A percentile compares a stretch with the other conserved stretches of the same genome.
Evolutionary conservation across 2,888 invertebrate genomes (phyloP).

Genomic region (Lamellibrachia columna): DNA sequence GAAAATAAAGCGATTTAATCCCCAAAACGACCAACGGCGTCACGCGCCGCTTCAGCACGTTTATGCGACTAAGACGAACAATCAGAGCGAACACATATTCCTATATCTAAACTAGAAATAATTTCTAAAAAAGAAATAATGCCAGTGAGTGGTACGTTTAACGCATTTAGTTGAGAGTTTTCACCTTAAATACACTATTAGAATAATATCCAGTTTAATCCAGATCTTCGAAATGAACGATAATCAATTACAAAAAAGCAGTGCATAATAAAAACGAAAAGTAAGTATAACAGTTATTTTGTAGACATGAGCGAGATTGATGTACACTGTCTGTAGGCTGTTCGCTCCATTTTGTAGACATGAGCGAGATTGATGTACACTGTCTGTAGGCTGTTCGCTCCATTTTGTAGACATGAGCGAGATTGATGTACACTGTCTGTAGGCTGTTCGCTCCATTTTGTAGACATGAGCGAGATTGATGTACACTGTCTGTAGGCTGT

Average conservation of each 20-base stretch:
- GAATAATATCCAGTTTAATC: background rate
- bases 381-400: background rate
- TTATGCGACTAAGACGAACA: background rate
- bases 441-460: background rate
- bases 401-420: background rate
- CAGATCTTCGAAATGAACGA: background rate
- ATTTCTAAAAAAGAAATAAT: background rate
- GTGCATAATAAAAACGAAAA: background rate
- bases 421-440: background rate
- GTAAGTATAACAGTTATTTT: background rate
- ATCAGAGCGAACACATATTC: background rate
- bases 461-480: background rate
- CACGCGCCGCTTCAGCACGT: background rate
- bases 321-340: background rate
- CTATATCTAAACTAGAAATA: too few relatives aligned
- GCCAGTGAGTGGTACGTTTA: background rate
- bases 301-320: background rate
- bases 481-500: background rate
- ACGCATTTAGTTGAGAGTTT: background rate
- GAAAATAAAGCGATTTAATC: constrained; percentile 12
- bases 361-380: background rate
- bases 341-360: background rate
- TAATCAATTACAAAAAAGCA: background rate
- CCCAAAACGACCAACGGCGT: constrained; percentile 8
- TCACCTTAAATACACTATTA: background rate